Conservation (phyloP, 2,113 vertebrate species). For the Orthonyx spaldingii region DNA sequence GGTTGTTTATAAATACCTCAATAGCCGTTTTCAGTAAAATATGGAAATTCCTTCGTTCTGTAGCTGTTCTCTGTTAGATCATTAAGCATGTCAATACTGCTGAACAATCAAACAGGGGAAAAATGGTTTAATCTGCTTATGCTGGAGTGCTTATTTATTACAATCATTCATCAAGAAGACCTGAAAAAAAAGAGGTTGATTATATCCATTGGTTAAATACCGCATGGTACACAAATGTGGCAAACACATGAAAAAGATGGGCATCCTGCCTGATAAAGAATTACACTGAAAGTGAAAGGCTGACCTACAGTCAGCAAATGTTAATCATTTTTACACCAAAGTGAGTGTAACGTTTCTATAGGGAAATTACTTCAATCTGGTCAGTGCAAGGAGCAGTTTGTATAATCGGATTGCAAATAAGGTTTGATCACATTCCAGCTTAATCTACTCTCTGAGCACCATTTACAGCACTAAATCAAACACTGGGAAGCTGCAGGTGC, state of each 20-base stretch:
- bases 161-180: conserved; percentile 63
- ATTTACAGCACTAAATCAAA: conserved; percentile 92
- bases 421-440: conserved; percentile 96
- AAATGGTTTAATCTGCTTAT: conserved; percentile 66
- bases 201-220: conserved; percentile 66
- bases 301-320: conserved; percentile 81
- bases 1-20: conserved; percentile 47
- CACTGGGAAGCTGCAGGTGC: conserved; percentile 82
- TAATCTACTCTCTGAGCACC: conserved; percentile 92
- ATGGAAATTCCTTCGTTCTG: conserved; percentile 66
- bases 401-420: conserved; percentile 98
- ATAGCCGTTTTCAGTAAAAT: conserved; percentile 44
- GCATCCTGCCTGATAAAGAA: conserved; percentile 74
- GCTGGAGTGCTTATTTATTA: conserved; percentile 61
- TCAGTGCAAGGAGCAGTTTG: conserved; percentile 89
- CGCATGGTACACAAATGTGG: background rate
- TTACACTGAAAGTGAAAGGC: conserved; percentile 74
- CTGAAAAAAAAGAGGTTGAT: conserved; percentile 33
- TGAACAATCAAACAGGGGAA: conserved; percentile 61
- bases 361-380: conserved; percentile 89
- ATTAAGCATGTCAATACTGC: conserved; percentile 71
- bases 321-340: conserved; percentile 92
- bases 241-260: conserved; percentile 66
- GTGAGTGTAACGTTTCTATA: conserved; percentile 87
- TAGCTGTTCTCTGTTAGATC: conserved; percentile 64